Percentiles rank a stretch among this genome's conserved stretches.
These are phyloP conservation scores for Acropora tenuis DNA, from an alignment of 64 coral and sea anemone genomes.

Conservation along the genomic window DNA sequence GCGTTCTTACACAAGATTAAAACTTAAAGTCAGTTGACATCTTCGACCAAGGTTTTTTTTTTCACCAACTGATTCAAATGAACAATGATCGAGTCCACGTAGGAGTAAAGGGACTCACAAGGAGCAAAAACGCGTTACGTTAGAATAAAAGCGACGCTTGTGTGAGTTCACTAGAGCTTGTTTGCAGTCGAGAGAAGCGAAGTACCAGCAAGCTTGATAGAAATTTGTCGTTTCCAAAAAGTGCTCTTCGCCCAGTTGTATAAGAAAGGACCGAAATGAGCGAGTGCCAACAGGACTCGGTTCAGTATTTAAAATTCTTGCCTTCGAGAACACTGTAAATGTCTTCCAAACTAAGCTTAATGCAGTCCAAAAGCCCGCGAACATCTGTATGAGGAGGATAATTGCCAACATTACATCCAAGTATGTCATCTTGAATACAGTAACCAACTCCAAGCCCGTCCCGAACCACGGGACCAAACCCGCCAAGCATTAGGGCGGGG, in stretches of 20 bases:
- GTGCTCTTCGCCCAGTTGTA: too few species aligned
- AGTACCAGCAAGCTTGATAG: too few species aligned
- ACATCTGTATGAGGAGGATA: slow-evolving; percentile 66
- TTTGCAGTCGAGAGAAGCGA: not conserved
- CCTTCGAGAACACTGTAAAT: slow-evolving; percentile 87
- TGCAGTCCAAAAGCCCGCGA: slow-evolving; percentile 75
- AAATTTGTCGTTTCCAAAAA: too few species aligned
- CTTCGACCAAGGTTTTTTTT: too few species aligned
- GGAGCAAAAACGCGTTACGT: not conserved
- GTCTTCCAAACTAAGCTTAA: slow-evolving; percentile 82
- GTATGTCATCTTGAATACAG: slow-evolving; percentile 68
- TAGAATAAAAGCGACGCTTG: not conserved
- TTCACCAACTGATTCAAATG: too few species aligned
- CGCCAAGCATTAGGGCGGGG: slow-evolving; percentile 78
- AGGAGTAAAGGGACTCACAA: not conserved
- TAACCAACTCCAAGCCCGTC: slow-evolving; percentile 95
- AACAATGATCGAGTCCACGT: not conserved
- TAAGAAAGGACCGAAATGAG: too few species aligned
- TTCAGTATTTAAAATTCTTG: slow-evolving; percentile 87
- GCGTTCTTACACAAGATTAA: too few species aligned
- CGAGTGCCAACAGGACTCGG: not conserved
- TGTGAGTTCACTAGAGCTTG: not conserved
- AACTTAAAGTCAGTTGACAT: too few species aligned
- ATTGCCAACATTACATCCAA: slow-evolving; percentile 80
- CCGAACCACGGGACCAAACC: slow-evolving; percentile 86